Base-by-base conservation (phyloP, 2,888 invertebrate genomes). In the Drosophila monieri region DNA sequence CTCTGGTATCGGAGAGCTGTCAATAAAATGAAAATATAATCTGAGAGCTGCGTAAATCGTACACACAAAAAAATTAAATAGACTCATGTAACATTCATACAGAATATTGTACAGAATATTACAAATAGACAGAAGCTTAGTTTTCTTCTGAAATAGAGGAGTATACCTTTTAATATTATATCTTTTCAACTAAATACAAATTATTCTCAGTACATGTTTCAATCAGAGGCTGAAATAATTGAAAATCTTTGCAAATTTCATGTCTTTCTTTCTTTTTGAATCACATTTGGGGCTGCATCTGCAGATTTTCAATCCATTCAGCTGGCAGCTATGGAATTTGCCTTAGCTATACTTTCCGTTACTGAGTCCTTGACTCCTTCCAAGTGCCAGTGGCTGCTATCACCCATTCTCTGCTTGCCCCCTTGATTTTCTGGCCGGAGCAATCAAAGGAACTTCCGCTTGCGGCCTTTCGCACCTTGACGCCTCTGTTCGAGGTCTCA, bases 381-480 rank as follows among this genome's bases (percentile, higher is more conserved):
- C 27, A 14, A 18, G 21, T 21, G 21, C 21, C 43, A 12, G 43
- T 8, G 39, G 39, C 60, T 21, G 10, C 35, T 37, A 6, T n/a
- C 6, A 8, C 10, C 18, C 35, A 6, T 25, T 55, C 30, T 18
- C 43, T 54, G 5, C 27, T 10, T 12, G 12, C n/a, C 25, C 15
- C 27, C 35, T 10, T n/a, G 46, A 27, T 14, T 47, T 35, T 10
- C 48, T 35, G 37, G 49, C 57, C 51, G 23, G 44, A 54, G 60
- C 67, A 68, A 67, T 68, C 60, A 51, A 69, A 54, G 32, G 67
- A 37, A 44, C 60, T 48, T 53, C 59, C 21, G 21, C 46, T 60
- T 47, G 39, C 25, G 56, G 49, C 37, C 57, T 62, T 67, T 66
- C 66, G 57, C 59, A 67, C 58, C 58, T 70, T 47, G 62, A 56